Evolutionary conservation across 2,113 vertebrate species (phyloP).

Genomic region (Hymenochirus boettgeri): DNA sequence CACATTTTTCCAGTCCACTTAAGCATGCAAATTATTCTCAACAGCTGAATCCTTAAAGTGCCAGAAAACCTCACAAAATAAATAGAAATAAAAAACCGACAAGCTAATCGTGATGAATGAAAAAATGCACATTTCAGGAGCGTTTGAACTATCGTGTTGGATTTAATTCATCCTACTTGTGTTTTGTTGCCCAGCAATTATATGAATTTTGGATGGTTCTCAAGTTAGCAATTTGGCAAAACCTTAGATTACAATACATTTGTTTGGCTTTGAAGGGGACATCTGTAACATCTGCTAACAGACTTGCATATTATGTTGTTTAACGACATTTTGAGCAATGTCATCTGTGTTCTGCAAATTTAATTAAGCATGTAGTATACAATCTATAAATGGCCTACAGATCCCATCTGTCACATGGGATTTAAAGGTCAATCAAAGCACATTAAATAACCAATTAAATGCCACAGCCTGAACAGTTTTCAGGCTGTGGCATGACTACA

Average conservation of each 20-base stretch:
- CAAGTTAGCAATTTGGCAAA: slow-evolving; percentile 29
- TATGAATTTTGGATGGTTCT: slow-evolving; percentile 40
- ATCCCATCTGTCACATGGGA: too few species aligned
- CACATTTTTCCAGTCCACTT: slow-evolving; percentile 41
- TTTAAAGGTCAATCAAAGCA: too few species aligned
- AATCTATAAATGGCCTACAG: neutral
- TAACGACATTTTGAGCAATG: neutral
- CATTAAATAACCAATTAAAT: too few species aligned
- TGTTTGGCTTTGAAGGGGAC: slow-evolving; percentile 17
- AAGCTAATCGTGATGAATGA: slow-evolving; percentile 36
- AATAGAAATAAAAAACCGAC: too few species aligned
- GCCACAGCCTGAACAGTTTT: too few species aligned
- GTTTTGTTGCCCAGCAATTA: slow-evolving; percentile 36
- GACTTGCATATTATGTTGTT: neutral
- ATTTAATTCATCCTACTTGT: slow-evolving; percentile 25
- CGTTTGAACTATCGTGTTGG: slow-evolving; percentile 41
- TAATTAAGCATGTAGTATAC: neutral
- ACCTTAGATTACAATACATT: slow-evolving; percentile 8
- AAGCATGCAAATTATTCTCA: slow-evolving; percentile 45
- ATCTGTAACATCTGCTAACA: slow-evolving; percentile 26
- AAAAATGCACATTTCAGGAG: slow-evolving; percentile 28
- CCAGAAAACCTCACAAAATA: slow-evolving; percentile 35
- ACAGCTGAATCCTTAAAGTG: slow-evolving; percentile 55
- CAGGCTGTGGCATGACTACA: too few species aligned
- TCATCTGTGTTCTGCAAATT: neutral